Evolutionary conservation across 2,797 vertebrate genomes (phyloP).

Genomic region (Amblyraja radiata): DNA sequence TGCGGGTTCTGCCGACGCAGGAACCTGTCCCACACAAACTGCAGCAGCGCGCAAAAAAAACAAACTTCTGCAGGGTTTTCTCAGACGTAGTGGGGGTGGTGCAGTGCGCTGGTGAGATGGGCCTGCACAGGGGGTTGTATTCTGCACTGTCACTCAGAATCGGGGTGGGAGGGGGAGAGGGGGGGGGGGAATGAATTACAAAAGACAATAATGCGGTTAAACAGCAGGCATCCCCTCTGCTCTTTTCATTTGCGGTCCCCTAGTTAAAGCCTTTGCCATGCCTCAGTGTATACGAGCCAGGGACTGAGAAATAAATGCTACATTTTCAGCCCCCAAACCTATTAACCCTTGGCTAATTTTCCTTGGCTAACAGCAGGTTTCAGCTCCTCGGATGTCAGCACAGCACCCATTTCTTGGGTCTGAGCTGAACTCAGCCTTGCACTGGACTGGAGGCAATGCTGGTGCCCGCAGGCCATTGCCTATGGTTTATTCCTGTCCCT

Average conservation of each 20-base stretch:
- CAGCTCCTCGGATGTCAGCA: neutral
- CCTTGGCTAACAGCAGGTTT: neutral
- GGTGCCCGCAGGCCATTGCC: too few species aligned
- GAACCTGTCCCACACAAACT: neutral
- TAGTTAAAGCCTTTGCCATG: neutral
- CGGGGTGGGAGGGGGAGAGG: neutral
- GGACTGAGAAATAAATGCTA: neutral
- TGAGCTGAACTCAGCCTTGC: too few species aligned
- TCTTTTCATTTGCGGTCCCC: neutral
- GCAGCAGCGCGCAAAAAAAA: neutral
- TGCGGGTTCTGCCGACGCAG: neutral
- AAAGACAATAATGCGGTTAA: neutral
- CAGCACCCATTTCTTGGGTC: too few species aligned
- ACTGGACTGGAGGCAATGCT: too few species aligned
- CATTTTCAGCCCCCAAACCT: neutral
- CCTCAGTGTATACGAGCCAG: neutral
- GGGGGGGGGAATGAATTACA: neutral
- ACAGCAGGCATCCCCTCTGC: neutral
- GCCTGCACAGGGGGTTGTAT: neutral
- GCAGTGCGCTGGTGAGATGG: conserved; percentile 7
- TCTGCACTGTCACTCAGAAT: neutral
- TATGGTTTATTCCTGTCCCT: too few species aligned
- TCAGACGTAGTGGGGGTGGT: neutral
- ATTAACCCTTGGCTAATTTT: neutral
- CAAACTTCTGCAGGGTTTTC: neutral